Evolutionary conservation across 2,888 invertebrate species (phyloP).

Genomic region (Cephus nigrinus): DNA sequence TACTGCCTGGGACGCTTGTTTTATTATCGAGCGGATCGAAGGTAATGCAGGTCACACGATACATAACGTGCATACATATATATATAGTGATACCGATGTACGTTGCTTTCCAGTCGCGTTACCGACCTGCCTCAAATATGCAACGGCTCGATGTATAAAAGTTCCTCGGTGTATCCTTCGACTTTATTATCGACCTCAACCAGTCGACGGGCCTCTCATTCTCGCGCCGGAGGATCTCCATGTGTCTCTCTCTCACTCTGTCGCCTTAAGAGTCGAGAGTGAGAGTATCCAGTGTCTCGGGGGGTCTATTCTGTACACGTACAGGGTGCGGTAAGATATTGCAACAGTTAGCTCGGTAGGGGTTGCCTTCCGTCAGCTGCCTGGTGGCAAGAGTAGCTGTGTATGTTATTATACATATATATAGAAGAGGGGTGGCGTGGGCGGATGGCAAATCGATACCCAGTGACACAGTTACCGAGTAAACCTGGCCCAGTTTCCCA

Average conservation of each 20-base stretch:
- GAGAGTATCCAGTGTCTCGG: not conserved
- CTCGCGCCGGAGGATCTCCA: not conserved
- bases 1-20: not conserved
- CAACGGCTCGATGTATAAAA: conserved; percentile 1
- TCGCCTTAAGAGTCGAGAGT: not conserved
- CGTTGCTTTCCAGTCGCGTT: conserved; percentile 42
- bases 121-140: conserved; percentile 58
- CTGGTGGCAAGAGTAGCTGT: not conserved
- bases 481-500: conserved; percentile 63
- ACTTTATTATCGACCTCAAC: not conserved
- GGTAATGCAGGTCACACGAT: conserved; percentile 49
- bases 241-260: not conserved
- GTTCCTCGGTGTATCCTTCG: not conserved
- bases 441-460: conserved; percentile 55
- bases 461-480: conserved; percentile 65
- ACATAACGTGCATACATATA: conserved; percentile 17
- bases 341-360: not conserved
- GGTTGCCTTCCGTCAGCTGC: not conserved
- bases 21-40: conserved; percentile 48
- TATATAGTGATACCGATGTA: conserved; percentile 10
- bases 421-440: conserved; percentile 34
- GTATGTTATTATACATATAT: not conserved
- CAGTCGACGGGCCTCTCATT: conserved; percentile 6
- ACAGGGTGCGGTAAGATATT: not conserved
- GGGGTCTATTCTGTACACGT: not conserved